These are phyloP conservation scores for Rattus rattus DNA, from an alignment of 2,113 vertebrate species.

Conservation along the genomic window DNA sequence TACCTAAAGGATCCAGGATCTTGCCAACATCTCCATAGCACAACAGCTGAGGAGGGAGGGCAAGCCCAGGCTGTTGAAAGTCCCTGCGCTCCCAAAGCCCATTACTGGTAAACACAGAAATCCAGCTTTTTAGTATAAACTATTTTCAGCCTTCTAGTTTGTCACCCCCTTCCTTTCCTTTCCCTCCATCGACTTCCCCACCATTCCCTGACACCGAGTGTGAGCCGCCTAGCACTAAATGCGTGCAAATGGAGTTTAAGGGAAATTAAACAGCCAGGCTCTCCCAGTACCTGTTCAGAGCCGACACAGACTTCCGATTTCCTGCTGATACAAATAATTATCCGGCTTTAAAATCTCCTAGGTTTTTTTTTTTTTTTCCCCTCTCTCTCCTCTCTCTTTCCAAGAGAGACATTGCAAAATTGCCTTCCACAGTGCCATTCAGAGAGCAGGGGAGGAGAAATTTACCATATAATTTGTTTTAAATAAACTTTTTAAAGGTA, in stretches of 20 bases:
- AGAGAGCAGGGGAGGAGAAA: not conserved
- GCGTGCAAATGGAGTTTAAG: constrained; percentile 53
- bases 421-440: constrained; percentile 24
- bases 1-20: not conserved
- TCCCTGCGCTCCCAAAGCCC: not conserved
- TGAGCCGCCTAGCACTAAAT: not conserved
- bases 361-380: constrained; percentile 34
- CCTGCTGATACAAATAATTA: constrained; percentile 70
- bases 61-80: not conserved
- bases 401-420: constrained; percentile 27
- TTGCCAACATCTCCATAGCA: not conserved
- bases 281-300: constrained; percentile 40
- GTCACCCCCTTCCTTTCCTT: not conserved
- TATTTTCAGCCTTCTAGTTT: not conserved
- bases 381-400: constrained; percentile 17
- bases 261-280: constrained; percentile 63
- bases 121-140: not conserved
- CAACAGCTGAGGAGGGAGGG: not conserved
- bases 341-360: not conserved
- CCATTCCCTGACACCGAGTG: not conserved
- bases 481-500: constrained; percentile 63
- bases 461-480: constrained; percentile 18
- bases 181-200: constrained; percentile 22
- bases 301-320: constrained; percentile 36
- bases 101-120: not conserved